Base-by-base conservation (phyloP, 2,797 vertebrate genomes). In the Schizothorax lantsangensis region DNA sequence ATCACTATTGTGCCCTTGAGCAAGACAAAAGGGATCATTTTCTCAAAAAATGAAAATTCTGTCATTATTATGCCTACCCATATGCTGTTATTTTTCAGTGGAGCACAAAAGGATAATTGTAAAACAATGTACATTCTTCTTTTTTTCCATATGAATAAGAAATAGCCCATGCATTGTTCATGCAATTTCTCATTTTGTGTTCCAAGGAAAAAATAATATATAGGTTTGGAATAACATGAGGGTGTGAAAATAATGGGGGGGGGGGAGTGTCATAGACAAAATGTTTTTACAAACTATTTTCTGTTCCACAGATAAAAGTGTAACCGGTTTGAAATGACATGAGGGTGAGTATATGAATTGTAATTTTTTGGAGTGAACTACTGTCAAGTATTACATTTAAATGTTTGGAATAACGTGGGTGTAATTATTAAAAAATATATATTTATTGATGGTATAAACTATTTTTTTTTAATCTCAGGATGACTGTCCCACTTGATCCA, bases 1-100 rank as follows among this genome's bases (percentile, higher is more conserved):
- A 73, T 62, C 54, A 15, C 38, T 64, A 47, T 75, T 64, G 38
- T 75, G 69, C 54, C 71, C 71, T 71, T 75, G 52, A 74, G 75
- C 54, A 84, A 43, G 17, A 23, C 71, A 59, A 82, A 69, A 19
- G 33, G 8, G 30, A 71, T 40, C 33, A 8, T 82, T 69, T 15
- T 59, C 47, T n/a, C 2, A 30, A 77, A 77, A 69, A 68, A 77
- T 77, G 0, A 26, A 68, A 66, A 26, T 47, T 36, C 23, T 52
- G 19, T 38, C 23, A 23, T 59, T 71, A 14, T 57, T 83, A 72
- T 36, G 8, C 47, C 66, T 38, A 38, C 19, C 19, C n/a, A 26
- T 43, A 66, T 52, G 78, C 64, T n/a, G 79, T 5, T 36, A 23
- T 69, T 66, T 36, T 49, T 47, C 11, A 68, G 79, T 52, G 15